Percentiles rank a stretch among this genome's conserved stretches.
Conservation (phyloP, 2,113 vertebrate genomes). For the Marcusenius ussheri region DNA sequence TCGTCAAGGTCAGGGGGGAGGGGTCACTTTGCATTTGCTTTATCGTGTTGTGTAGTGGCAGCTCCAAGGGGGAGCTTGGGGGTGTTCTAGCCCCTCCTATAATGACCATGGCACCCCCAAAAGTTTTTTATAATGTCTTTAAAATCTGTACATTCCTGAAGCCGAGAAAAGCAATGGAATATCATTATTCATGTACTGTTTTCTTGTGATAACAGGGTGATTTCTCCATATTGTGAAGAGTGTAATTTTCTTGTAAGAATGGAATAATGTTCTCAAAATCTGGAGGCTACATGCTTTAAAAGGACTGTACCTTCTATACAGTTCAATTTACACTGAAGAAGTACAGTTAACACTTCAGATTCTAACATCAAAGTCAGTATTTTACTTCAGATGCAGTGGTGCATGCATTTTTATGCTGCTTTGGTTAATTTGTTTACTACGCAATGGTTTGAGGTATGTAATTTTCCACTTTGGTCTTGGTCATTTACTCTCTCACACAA, state of each 20-base stretch:
- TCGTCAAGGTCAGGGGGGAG: not conserved
- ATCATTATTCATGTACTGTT: not conserved
- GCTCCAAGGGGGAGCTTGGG: not conserved
- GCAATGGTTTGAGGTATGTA: not conserved
- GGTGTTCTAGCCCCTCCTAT: not conserved
- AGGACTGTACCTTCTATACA: not conserved
- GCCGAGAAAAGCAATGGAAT: not conserved
- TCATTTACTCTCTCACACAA: not conserved
- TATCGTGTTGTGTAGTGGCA: not conserved
- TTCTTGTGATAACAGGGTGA: not conserved
- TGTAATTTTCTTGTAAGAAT: not conserved
- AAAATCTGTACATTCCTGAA: not conserved
- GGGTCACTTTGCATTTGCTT: not conserved
- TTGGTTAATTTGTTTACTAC: not conserved
- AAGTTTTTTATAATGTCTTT: not conserved
- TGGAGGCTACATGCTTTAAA: not conserved
- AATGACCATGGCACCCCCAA: not conserved
- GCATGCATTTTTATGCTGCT: not conserved
- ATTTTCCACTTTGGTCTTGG: not conserved
- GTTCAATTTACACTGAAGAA: not conserved
- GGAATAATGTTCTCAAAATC: not conserved
- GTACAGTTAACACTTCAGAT: not conserved
- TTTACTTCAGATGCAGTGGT: not conserved
- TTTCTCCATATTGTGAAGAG: not conserved
- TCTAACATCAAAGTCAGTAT: not conserved